These are phyloP conservation scores for Hippoglossus hippoglossus DNA, from an alignment of 2,797 vertebrate species.

Conservation along the genomic window DNA sequence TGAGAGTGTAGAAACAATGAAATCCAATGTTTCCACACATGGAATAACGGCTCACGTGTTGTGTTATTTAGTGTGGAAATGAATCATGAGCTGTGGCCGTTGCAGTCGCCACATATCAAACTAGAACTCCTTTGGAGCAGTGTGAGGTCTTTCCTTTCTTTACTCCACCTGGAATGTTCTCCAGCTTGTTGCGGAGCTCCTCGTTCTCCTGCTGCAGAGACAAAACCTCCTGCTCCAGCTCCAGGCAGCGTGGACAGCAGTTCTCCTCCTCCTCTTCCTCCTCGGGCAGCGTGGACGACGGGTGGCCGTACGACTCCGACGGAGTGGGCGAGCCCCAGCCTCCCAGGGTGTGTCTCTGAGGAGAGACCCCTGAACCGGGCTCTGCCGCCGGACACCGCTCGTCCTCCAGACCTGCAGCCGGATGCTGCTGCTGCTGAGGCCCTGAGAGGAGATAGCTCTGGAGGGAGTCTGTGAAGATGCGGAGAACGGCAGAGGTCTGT, in stretches of 20 bases:
- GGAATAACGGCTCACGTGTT: no score
- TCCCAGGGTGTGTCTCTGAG: conserved; percentile 89
- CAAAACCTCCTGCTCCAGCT: conserved; percentile 97
- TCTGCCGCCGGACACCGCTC: conserved; percentile 78
- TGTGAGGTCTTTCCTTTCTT: no score
- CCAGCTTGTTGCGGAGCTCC: conserved; percentile 95
- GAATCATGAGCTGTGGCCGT: no score
- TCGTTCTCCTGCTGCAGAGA: conserved; percentile 99
- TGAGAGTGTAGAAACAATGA: no score
- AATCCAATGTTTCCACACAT: no score
- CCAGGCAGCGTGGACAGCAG: conserved; percentile 96
- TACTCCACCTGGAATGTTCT: conserved; percentile 92
- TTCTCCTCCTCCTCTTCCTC: conserved; percentile 96
- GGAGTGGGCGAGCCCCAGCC: conserved; percentile 97
- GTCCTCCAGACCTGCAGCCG: conserved; percentile 73
- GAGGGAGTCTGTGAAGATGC: conserved; percentile 97
- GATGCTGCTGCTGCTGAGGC: conserved; percentile 71
- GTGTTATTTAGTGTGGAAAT: no score
- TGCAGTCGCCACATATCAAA: no score
- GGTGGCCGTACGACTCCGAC: conserved; percentile 97
- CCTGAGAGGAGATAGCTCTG: conserved; percentile 96
- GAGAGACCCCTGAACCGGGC: conserved; percentile 86
- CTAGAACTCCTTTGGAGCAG: no score
- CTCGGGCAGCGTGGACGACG: conserved; percentile 96
- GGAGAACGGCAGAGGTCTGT: conserved; percentile 94